A percentile compares a stretch with the other conserved stretches of the same genome.
phyloP scores from a whole-genome alignment of 2,888 invertebrate genomes.

The Pseudoips prasinana region DNA sequence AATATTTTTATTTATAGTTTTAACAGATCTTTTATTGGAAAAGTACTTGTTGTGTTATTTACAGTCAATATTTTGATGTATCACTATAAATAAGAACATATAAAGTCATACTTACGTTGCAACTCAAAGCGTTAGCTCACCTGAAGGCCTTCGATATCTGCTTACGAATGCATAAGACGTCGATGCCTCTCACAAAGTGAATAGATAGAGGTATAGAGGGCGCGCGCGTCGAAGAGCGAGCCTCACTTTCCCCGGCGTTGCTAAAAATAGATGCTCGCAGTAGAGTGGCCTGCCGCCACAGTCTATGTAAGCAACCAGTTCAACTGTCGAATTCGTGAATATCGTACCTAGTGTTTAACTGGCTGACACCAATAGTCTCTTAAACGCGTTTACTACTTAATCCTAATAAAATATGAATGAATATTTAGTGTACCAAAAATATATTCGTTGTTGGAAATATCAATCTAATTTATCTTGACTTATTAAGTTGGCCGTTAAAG shows the following conservation, averaged over 20 bases:
- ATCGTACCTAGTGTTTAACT: constrained; percentile 3
- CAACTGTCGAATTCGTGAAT: constrained; percentile 20
- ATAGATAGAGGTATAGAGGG: constrained; percentile 54
- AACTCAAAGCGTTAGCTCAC: constrained; percentile 27
- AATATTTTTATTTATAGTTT: too few species aligned
- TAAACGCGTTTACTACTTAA: too few species aligned
- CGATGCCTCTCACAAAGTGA: constrained; percentile 57
- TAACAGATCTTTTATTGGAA: too few species aligned
- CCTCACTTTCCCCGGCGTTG: constrained; percentile 68
- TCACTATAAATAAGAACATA: too few species aligned
- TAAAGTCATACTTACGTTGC: background rate
- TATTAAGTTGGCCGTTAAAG: too few species aligned
- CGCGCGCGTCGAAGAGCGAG: too few species aligned
- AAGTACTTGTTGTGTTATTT: too few species aligned
- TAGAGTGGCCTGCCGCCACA: constrained; percentile 51
- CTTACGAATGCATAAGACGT: constrained; percentile 71
- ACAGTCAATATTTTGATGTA: too few species aligned
- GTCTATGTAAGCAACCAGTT: constrained; percentile 30
- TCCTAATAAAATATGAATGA: too few species aligned
- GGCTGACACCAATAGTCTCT: constrained; percentile 8
- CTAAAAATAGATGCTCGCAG: constrained; percentile 78
- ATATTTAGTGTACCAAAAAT: too few species aligned
- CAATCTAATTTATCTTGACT: too few species aligned
- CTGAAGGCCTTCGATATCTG: constrained; percentile 47
- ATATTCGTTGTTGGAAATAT: too few species aligned